Conservation (phyloP, 2,113 vertebrate species). For the Hydrolagus affinis region DNA sequence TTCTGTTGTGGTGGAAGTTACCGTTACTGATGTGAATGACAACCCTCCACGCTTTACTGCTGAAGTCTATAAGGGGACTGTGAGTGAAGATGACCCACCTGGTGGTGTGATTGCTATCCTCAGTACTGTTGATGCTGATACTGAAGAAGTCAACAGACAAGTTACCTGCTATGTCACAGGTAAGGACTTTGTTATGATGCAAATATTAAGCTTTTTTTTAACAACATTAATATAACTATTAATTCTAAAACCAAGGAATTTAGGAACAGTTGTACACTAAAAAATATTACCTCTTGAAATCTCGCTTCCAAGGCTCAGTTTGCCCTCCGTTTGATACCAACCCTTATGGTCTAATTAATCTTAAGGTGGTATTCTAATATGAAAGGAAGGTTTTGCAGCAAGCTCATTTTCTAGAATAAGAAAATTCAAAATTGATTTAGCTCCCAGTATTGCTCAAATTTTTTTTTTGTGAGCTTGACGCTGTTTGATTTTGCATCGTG, state of each 20-base stretch:
- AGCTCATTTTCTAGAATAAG: too few species aligned
- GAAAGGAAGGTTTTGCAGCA: too few species aligned
- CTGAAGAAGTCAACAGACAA: constrained; percentile 78
- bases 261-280: too few species aligned
- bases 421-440: not conserved
- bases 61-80: constrained; percentile 93
- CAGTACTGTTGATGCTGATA: constrained; percentile 83
- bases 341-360: too few species aligned
- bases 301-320: too few species aligned
- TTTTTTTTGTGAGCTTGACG: not conserved
- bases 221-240: not conserved
- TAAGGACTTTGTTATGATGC: constrained; percentile 42
- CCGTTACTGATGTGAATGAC: constrained; percentile 86
- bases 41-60: constrained; percentile 87
- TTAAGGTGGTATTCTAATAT: too few species aligned
- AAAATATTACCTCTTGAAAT: too few species aligned
- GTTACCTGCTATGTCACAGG: constrained; percentile 89
- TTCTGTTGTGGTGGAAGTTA: constrained; percentile 67
- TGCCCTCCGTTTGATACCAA: too few species aligned
- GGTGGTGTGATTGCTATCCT: constrained; percentile 85
- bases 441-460: not conserved
- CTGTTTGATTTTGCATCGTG: not conserved
- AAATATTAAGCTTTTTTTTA: not conserved
- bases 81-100: constrained; percentile 85
- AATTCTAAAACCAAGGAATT: too few species aligned